These are phyloP conservation scores for Acanthurus lineatus DNA, from an alignment of 2,797 vertebrate genomes.

Conservation along the genomic window DNA sequence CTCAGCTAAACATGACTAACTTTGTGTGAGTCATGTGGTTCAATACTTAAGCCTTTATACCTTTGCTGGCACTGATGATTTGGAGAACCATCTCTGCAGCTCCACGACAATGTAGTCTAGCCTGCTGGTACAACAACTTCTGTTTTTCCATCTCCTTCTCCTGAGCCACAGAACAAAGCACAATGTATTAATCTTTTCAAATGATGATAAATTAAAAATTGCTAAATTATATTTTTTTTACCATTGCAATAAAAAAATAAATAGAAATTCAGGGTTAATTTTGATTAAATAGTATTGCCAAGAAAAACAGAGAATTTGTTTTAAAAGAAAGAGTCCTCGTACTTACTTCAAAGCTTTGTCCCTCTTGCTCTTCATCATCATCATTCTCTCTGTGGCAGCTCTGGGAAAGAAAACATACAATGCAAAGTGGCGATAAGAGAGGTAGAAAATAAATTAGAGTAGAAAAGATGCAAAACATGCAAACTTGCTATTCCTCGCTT, in stretches of 20 bases:
- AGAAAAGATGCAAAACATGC: constrained; percentile 6
- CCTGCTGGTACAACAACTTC: constrained; percentile 94
- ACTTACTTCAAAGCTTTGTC: constrained; percentile 96
- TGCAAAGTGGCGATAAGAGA: neutral
- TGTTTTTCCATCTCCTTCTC: constrained; percentile 98
- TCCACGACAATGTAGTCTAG: constrained; percentile 91
- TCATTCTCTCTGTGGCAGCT: constrained; percentile 93
- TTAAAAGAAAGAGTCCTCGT: constrained; percentile 10
- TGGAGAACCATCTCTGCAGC: constrained; percentile 96
- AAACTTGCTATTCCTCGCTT: neutral
- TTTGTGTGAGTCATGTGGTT: neutral
- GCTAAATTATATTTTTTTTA: neutral
- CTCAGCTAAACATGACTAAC: neutral
- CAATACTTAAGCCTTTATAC: constrained; percentile 69
- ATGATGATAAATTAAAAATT: neutral
- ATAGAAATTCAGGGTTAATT: constrained; percentile 66
- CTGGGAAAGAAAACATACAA: constrained; percentile 73
- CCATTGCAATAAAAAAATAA: neutral
- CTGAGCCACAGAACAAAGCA: constrained; percentile 72
- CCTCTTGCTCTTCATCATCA: constrained; percentile 84
- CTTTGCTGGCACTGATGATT: constrained; percentile 94
- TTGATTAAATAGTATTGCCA: constrained; percentile 18
- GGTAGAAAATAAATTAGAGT: constrained; percentile 12
- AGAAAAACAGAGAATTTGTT: neutral
- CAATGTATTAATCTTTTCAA: neutral